Evolutionary conservation across 2,888 invertebrate species (phyloP).

Genomic region (Archips xylosteana): DNA sequence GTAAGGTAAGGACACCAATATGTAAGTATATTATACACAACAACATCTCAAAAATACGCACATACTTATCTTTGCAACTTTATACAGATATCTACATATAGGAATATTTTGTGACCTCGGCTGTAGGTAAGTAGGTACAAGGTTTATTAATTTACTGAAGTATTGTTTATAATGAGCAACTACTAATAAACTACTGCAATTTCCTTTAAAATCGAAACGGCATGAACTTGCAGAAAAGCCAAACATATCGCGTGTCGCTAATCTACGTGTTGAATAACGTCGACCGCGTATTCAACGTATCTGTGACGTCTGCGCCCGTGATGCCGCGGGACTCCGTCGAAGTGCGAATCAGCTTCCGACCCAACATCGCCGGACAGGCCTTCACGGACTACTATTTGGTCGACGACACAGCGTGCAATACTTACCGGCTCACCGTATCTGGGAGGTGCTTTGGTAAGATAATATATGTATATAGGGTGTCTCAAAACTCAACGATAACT

Average conservation of each 20-base stretch:
- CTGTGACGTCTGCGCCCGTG: constrained; percentile 61
- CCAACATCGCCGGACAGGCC: constrained; percentile 67
- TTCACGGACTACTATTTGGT: constrained; percentile 77
- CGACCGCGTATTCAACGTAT: constrained; percentile 72
- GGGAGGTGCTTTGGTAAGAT: constrained; percentile 73
- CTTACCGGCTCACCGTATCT: constrained; percentile 67
- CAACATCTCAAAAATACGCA: too few relatives aligned
- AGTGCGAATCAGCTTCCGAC: constrained; percentile 66
- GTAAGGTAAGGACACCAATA: too few relatives aligned
- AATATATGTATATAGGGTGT: too few relatives aligned
- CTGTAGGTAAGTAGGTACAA: too few relatives aligned
- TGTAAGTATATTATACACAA: too few relatives aligned
- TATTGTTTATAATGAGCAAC: too few relatives aligned
- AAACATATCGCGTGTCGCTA: constrained; percentile 69
- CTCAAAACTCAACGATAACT: too few relatives aligned
- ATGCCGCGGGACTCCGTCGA: constrained; percentile 60
- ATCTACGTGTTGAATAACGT: constrained; percentile 70
- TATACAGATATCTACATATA: too few relatives aligned
- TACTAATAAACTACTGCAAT: too few relatives aligned
- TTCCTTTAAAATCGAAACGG: neutral
- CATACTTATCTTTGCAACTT: too few relatives aligned
- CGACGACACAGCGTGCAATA: constrained; percentile 68
- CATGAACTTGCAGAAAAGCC: constrained; percentile 56
- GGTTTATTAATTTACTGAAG: too few relatives aligned
- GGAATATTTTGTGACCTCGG: too few relatives aligned